Evolutionary conservation across 30 jellyfish, hydroid and myxozoan species (phyloP), one percentile per base, ranked within the genome.

Genomic region (Pelagia noctiluca): DNA sequence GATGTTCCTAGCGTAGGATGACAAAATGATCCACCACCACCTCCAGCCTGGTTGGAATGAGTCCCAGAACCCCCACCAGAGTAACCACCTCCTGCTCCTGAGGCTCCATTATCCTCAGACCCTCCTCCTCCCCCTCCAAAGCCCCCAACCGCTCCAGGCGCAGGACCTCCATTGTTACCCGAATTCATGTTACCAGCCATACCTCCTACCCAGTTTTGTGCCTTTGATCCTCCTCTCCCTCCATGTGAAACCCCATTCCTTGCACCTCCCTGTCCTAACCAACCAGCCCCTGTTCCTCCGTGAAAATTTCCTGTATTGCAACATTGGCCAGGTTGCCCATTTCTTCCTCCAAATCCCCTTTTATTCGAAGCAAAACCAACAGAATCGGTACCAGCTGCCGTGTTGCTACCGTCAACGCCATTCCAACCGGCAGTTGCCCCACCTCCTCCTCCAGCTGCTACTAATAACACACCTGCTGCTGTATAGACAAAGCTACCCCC

Each of bases 111-210:
- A 35, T 80, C 90, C 24, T 80, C 90, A 22, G 84, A 64, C 34
- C 90, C 90, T 21, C 90, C 90, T n/a, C 90, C 90, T 12, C 84
- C 90, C 4, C 90, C 90, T 35, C 90, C 90, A 65, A 80, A 80
- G 23, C 90, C 90, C 8, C 90, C 90, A 12, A 80, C 90, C 33
- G 90, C 90, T 35, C 90, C 90, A 2, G 90, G 90, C 7, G 90
- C 90, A 7, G 90, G 90, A 10, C 90, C 90, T 7, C 90, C 90
- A 24, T 80, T 80, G 50, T 80, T 80, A 13, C 90, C 90, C 28
- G 90, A 48, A 71, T 80, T 80, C 90, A 80, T 80, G 16, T 2
- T 18, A 18, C 90, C 90, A 10, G 90, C 84, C 30, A 2, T 52
- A 25, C 90, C 90, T 0, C 90, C 90, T 4, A 80, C 54, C 90